phyloP scores from a whole-genome alignment of 2,888 invertebrate species.

The Anarsia innoxiella region DNA sequence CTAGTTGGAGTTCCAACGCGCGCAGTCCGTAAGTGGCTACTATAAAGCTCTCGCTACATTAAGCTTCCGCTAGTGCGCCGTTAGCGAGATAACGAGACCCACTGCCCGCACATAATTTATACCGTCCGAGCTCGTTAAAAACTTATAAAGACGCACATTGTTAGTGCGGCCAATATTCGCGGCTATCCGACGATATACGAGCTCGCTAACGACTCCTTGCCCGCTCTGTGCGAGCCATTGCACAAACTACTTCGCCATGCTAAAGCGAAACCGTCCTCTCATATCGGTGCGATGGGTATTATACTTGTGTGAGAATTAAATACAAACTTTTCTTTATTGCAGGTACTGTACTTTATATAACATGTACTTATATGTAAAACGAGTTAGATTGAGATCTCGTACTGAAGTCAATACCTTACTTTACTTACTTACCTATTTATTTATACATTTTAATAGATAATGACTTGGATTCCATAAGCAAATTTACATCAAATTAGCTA shows the following conservation, averaged over 20 bases:
- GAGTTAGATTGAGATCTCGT: no score
- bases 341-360: no score
- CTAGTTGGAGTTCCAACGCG: neutral
- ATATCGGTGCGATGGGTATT: no score
- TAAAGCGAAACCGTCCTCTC: no score
- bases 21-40: slow-evolving; percentile 45
- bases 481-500: no score
- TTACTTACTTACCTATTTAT: no score
- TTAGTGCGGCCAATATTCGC: slow-evolving; percentile 73
- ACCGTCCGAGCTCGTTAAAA: slow-evolving; percentile 75
- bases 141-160: slow-evolving; percentile 76
- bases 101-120: slow-evolving; percentile 69
- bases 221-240: slow-evolving; percentile 35
- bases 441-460: no score
- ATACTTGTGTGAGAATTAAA: no score
- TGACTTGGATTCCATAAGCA: no score
- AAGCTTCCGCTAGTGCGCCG: slow-evolving; percentile 71
- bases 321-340: no score
- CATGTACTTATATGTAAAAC: no score
- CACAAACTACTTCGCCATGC: slow-evolving; percentile 35
- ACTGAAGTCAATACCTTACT: no score
- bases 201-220: slow-evolving; percentile 58
- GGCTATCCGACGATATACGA: slow-evolving; percentile 61
- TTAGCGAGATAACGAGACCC: slow-evolving; percentile 74
- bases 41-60: slow-evolving; percentile 60